Base-by-base conservation (phyloP, 2,113 vertebrate species). In the Leptobrachium leishanense region DNA sequence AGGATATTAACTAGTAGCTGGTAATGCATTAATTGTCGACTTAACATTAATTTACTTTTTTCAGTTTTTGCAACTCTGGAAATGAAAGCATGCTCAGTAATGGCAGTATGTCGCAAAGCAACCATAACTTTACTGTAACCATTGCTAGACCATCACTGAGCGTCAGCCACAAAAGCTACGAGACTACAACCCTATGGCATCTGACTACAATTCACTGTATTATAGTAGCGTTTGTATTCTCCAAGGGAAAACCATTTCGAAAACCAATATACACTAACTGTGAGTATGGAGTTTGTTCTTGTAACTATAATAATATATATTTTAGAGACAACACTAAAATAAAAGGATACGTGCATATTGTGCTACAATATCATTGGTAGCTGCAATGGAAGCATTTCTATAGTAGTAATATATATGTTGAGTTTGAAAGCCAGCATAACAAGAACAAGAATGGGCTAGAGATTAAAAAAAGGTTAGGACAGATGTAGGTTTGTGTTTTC, bases 221-320 rank as follows among this genome's bases (percentile, higher is more conserved):
- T 66, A 82, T 86, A 0, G 84, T 91, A 65, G 92, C 92, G 31
- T 57, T 94, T 72, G 85, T 90, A 62, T 94, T 94, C 87, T 94
- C 92, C 57, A 94, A 93, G 85, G 93, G 93, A 82, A 93, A 86
- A 62, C 93, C 92, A 3, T 94, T 94, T 76, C 85, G 92, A 81
- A 87, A 93, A 70, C 90, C 92, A 0, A 84, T 90, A 44, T 91
- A 92, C 67, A 94, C 77, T 44, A 94, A 94, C 82, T 90, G 93
- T 94, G 85, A 94, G 93, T 88, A 81, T 41, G 20, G 20, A 72
- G 0, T n/a, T 15, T 43, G 2, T 31, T 31, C 20, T 31, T 31
- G 20, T 31, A 31, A 31, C 20, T 31, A 31, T 8, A 50, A 50
- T 50, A 50, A 50, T 5, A 50, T 50, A 50, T 50, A 50, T 8